These are phyloP conservation scores for Philaenus spumarius DNA, from an alignment of 1,140 invertebrate species.

Conservation along the genomic window DNA sequence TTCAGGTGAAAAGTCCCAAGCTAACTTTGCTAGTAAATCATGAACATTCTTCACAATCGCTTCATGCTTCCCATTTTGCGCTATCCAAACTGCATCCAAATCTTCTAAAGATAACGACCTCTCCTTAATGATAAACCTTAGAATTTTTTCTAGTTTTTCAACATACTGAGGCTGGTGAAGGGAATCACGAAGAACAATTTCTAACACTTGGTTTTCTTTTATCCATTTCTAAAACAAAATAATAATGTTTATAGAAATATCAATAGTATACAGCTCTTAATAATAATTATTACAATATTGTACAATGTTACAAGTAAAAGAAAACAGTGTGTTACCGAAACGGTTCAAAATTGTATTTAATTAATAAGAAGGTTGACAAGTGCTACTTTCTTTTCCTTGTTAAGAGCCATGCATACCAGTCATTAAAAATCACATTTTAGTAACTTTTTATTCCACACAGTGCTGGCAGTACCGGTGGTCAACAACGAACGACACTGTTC, in stretches of 20 bases:
- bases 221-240: conserved; percentile 78
- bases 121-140: conserved; percentile 94
- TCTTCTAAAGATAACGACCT: conserved; percentile 84
- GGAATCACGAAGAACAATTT: conserved; percentile 92
- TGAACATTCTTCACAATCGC: conserved; percentile 97
- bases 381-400: too few relatives aligned
- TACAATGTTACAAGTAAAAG: too few relatives aligned
- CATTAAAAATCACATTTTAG: too few relatives aligned
- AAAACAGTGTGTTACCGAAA: too few relatives aligned
- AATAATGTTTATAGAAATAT: neutral
- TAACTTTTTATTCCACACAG: too few relatives aligned
- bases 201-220: conserved; percentile 90
- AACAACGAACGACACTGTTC: too few relatives aligned
- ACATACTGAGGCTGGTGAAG: conserved; percentile 97
- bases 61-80: conserved; percentile 91
- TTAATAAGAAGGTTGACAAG: too few relatives aligned
- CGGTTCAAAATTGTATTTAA: too few relatives aligned
- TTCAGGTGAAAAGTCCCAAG: conserved; percentile 97
- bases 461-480: too few relatives aligned
- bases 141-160: conserved; percentile 95
- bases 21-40: conserved; percentile 91
- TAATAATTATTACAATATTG: neutral
- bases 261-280: neutral
- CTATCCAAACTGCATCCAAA: conserved; percentile 92
- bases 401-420: too few relatives aligned